Conservation (phyloP, 2,797 vertebrate genomes). For the Karalla daura region DNA sequence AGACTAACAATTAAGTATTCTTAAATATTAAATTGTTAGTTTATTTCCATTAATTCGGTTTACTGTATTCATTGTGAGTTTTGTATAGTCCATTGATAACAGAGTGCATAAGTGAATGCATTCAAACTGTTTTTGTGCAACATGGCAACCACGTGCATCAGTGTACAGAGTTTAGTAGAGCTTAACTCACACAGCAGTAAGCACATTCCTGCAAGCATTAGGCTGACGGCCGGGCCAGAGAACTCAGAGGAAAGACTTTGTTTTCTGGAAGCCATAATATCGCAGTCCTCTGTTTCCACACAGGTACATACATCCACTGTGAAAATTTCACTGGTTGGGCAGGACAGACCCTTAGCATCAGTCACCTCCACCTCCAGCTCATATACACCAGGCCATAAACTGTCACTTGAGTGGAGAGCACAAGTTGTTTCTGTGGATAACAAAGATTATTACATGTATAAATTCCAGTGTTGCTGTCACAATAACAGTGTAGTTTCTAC, state of each 20-base stretch:
- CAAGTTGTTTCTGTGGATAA: constrained; percentile 72
- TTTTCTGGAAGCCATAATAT: accelerated
- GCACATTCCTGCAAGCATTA: constrained; percentile 61
- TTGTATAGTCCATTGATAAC: not conserved
- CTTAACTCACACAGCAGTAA: constrained; percentile 79
- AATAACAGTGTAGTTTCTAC: no score
- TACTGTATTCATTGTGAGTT: not conserved
- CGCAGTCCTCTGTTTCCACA: constrained; percentile 43
- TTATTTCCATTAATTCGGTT: no score
- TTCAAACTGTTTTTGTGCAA: not conserved
- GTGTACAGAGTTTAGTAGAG: not conserved
- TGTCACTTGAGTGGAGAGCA: constrained; percentile 61
- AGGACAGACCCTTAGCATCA: constrained; percentile 77
- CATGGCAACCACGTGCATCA: not conserved
- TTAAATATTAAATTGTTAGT: no score
- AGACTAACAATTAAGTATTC: no score
- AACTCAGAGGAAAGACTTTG: constrained; percentile 28
- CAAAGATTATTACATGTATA: no score
- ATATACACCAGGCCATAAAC: constrained; percentile 78
- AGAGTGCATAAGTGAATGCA: not conserved
- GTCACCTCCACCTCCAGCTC: constrained; percentile 70
- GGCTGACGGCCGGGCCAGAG: constrained; percentile 63
- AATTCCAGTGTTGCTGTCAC: no score
- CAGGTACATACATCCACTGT: constrained; percentile 79
- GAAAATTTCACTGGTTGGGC: constrained; percentile 65